Evolutionary conservation across 2,888 invertebrate genomes (phyloP), one percentile per base, ranked within the genome.

Genomic region (Seladonia tumulorum): DNA sequence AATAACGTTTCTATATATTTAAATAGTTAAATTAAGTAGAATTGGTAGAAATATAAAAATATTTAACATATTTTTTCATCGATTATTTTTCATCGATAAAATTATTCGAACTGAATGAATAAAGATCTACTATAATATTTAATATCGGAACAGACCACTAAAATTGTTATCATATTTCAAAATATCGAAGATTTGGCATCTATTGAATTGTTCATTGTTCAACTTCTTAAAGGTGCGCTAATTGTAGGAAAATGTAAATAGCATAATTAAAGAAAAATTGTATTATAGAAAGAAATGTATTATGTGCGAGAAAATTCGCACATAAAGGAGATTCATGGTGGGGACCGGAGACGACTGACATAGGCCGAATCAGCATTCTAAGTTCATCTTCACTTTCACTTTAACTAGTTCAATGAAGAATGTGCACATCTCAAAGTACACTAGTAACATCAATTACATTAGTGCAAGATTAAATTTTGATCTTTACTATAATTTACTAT

Each of bases 301-400:
- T n/a, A n/a, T n/a, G n/a, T 68, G 66, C 66, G 22, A 22, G 39
- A 68, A 39, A 68, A 68, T 8, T 68, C 35, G 35, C 68, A 39
- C 39, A 39, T 39, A 68, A 68, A 22, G 68, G 70, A 70, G n/a
- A 70, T 70, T n/a, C n/a, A 42, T 70, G 42, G 70, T 70, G 70
- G 70, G 70, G 70, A 42, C 14, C 42, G 0, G 45, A 45, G 71
- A 45, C 70, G 42, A 70, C 42, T 42, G 63, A 16, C 47, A 63
- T 45, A 53, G 70, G 73, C 83, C 75, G 66, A 45, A 29, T 78
- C 39, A 66, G 66, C 72, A 86, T 90, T 89, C 90, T 90, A 90
- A 92, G 88, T 90, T 90, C 89, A 90, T 92, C 90, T 86, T 90
- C 86, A 92, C 93, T 93, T 93, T 93, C 93, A 93, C 92, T 91